A percentile compares a stretch with the other conserved stretches of the same genome.
Conservation (phyloP, 2,888 invertebrate genomes). For the Macrosiphum euphorbiae region DNA sequence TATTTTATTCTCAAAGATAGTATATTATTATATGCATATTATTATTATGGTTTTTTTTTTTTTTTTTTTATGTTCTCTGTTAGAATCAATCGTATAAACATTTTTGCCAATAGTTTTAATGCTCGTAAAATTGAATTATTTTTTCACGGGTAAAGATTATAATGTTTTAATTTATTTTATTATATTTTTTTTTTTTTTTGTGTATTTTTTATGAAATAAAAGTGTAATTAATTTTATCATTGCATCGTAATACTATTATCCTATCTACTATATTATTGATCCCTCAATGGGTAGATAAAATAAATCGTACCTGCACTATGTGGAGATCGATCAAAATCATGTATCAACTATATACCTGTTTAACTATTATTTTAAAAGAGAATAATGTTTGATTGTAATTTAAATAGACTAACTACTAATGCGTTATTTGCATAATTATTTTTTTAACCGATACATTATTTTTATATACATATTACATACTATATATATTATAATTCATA, state of each 20-base stretch:
- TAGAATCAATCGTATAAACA: not conserved
- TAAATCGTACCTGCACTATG: not conserved
- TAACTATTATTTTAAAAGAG: not conserved
- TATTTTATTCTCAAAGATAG: slow-evolving; percentile 23
- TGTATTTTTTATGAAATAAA: slow-evolving; percentile 62
- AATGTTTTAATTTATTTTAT: slow-evolving; percentile 42
- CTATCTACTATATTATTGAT: not conserved
- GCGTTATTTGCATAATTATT: slow-evolving; percentile 5
- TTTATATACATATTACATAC: not conserved
- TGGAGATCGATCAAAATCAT: not conserved
- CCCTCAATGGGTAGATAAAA: not conserved
- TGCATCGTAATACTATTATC: slow-evolving; percentile 17
- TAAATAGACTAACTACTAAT: slow-evolving; percentile 3
- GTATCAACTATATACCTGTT: not conserved
- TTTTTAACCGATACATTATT: not conserved
- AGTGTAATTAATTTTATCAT: slow-evolving; percentile 15
- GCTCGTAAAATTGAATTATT: not conserved
- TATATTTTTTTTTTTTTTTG: slow-evolving; percentile 23
- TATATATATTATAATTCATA: slow-evolving; percentile 24
- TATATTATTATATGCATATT: not conserved
- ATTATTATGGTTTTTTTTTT: not conserved
- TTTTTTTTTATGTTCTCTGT: not conserved
- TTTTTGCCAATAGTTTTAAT: not conserved
- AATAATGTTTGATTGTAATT: slow-evolving; percentile 10
- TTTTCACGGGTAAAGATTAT: not conserved